Evolutionary conservation across 2,113 vertebrate species (phyloP), one percentile per base, ranked within the genome.

Genomic region (Plectropomus leopardus): DNA sequence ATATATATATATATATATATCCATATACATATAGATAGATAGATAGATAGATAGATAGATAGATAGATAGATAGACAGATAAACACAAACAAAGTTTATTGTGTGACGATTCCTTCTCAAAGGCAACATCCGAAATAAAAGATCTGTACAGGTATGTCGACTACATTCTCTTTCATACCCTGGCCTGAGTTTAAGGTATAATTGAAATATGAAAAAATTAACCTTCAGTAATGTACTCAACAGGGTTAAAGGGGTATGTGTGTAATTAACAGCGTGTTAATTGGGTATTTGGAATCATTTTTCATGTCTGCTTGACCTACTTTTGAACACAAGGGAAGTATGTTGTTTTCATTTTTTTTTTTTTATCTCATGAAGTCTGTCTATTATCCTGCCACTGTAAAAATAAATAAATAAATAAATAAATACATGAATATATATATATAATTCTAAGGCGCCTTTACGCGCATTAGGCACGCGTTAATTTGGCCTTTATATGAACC

Each of bases 251-350:
- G 4, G 16, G 1, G 6, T 7, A 7, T 16, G 23, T 32, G 2
- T 13, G 7, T 23, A 3, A 3, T 16, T 4, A 7, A 7, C 7
- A 30, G 7, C 26, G 19, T 8, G 45, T 32, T 66, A 19, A 30
- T n/a, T n/a, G n/a, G n/a, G n/a, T n/a, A n/a, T n/a, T n/a, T n/a
- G n/a, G n/a, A n/a, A n/a, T n/a, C n/a, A n/a, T n/a, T 4, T 11
- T 3, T n/a, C 3, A 55, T 1, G 13, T 28, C 3, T 40, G 17
- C 3, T 13, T 47, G 42, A 58, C 26, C 13, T 13, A 32, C 26
- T 47, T 45, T 32, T 3, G 21, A 0, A 19, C 6, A 7, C 6
- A 3, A 1, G 1, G 1, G 17, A 34, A 47, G n/a, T 23, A 0
- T 44, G 16, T 26, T 3, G 23, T 42, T 69, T 55, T 1, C n/a